These are phyloP conservation scores for Cherax quadricarinatus DNA, from an alignment of 1,140 invertebrate species.

Conservation along the genomic window DNA sequence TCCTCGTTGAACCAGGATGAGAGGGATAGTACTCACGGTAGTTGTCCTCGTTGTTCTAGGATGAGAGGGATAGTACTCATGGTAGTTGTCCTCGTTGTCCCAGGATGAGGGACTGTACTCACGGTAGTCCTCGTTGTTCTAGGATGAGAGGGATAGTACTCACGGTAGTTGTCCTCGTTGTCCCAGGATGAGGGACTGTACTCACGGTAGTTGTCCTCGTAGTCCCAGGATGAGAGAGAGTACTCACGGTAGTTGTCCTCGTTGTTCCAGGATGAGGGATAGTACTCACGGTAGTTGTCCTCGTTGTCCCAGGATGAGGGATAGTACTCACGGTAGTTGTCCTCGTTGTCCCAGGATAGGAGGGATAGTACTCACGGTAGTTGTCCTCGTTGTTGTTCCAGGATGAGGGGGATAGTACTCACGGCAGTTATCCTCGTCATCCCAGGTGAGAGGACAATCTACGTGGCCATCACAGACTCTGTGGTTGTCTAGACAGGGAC, in stretches of 20 bases:
- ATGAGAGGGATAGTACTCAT: slow-evolving; percentile 11
- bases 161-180: slow-evolving; percentile 45
- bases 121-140: slow-evolving; percentile 56
- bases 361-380: slow-evolving; percentile 31
- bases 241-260: neutral
- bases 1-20: too few relatives aligned
- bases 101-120: slow-evolving; percentile 19
- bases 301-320: too few relatives aligned
- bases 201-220: neutral
- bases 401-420: slow-evolving; percentile 3
- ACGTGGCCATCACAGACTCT: slow-evolving; percentile 28
- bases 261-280: too few relatives aligned
- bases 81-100: slow-evolving; percentile 47
- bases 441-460: slow-evolving; percentile 46
- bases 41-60: too few relatives aligned
- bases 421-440: slow-evolving; percentile 53
- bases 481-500: neutral
- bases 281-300: too few relatives aligned
- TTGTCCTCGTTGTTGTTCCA: slow-evolving; percentile 1
- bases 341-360: slow-evolving; percentile 37
- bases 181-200: slow-evolving; percentile 38
- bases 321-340: slow-evolving; percentile 36
- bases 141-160: neutral
- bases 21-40: too few relatives aligned
- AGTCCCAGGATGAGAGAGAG: too few relatives aligned